phyloP scores from a whole-genome alignment of 1,140 invertebrate genomes.

The Saxidomus purpurata region DNA sequence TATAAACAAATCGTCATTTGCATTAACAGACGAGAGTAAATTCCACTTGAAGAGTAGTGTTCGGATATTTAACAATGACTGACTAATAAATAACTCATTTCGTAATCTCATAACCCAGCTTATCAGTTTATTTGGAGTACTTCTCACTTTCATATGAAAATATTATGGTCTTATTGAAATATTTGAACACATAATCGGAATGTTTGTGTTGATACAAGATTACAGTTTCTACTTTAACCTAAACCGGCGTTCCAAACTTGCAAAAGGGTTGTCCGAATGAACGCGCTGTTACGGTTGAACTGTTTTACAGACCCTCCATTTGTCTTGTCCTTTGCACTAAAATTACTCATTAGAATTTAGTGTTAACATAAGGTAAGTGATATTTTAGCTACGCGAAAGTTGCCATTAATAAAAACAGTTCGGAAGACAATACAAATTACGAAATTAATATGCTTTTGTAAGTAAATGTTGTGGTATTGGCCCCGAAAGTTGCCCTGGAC shows the following conservation, averaged over 20 bases:
- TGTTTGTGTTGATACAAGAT: constrained; percentile 30
- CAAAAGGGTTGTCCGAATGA: background rate
- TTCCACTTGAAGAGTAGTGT: background rate
- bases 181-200: constrained; percentile 15
- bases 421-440: no score
- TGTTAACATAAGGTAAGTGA: no score
- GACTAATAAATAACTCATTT: constrained; percentile 34
- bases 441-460: no score
- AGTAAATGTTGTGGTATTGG: no score
- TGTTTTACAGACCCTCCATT: no score
- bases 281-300: no score
- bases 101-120: background rate
- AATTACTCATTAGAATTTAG: no score
- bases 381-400: no score
- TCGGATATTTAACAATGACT: background rate
- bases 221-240: background rate
- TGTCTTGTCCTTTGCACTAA: no score
- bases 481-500: no score
- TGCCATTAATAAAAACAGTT: no score
- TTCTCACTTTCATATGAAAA: constrained; percentile 41
- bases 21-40: background rate
- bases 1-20: no score
- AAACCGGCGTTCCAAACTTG: background rate
- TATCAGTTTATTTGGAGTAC: constrained; percentile 4
- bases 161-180: constrained; percentile 32